These are phyloP conservation scores for Manis pentadactyla DNA, from an alignment of 2,797 vertebrate species.

Conservation along the genomic window DNA sequence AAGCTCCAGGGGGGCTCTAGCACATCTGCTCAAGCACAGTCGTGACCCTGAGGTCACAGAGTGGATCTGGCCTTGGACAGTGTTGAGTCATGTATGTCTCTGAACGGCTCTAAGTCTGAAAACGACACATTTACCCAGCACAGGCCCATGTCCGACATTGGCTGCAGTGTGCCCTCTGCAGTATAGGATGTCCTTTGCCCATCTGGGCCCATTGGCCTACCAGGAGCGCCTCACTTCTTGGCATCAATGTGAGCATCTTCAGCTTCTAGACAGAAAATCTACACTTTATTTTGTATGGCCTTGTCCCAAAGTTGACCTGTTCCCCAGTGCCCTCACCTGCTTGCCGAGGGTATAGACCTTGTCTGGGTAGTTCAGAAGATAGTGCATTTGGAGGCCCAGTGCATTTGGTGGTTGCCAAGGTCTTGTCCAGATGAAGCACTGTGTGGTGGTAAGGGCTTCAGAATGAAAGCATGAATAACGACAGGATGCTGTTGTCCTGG, in stretches of 20 bases:
- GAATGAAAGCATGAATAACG: background rate
- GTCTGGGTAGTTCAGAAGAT: background rate
- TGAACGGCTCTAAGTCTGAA: background rate
- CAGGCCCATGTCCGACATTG: no score
- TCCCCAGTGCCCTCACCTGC: background rate
- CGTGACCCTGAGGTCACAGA: background rate
- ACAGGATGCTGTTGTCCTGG: conserved; percentile 11
- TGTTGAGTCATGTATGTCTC: background rate
- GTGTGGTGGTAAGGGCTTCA: background rate
- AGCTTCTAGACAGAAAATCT: conserved; percentile 1
- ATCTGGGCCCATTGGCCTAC: background rate
- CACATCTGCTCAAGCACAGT: background rate
- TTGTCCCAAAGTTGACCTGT: background rate
- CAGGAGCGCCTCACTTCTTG: background rate
- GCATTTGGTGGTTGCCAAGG: background rate
- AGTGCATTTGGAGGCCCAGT: background rate
- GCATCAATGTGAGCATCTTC: background rate
- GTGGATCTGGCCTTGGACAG: background rate
- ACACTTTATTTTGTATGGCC: background rate
- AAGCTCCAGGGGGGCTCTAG: background rate
- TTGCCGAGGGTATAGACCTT: background rate
- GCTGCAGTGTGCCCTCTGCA: background rate
- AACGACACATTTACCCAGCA: background rate
- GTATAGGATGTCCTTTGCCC: background rate
- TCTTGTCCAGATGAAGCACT: background rate